phyloP scores from a whole-genome alignment of 2,797 vertebrate genomes.

The Coranthus polyacanthus region DNA sequence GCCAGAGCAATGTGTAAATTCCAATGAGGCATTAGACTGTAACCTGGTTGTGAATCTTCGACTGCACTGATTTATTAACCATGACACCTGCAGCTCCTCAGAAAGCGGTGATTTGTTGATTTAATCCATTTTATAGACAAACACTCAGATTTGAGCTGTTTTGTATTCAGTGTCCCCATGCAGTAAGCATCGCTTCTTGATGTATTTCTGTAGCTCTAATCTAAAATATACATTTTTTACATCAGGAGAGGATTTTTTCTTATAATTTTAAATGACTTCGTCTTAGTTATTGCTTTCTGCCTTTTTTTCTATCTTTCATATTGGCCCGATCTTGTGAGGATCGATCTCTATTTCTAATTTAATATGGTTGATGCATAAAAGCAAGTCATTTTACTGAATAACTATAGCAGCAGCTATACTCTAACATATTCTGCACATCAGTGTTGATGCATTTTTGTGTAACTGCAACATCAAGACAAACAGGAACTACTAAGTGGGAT shows the following conservation, averaged over 20 bases:
- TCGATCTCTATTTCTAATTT: too few relatives aligned
- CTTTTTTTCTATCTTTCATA: too few relatives aligned
- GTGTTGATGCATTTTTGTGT: conserved; percentile 13
- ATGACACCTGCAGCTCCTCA: conserved; percentile 58
- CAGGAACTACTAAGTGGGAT: conserved; percentile 11
- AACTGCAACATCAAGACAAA: conserved; percentile 14
- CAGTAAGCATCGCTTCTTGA: not conserved
- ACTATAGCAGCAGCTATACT: too few relatives aligned
- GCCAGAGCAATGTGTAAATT: conserved; percentile 40
- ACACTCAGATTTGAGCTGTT: conserved; percentile 57
- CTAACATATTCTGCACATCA: too few relatives aligned
- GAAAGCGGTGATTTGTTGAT: conserved; percentile 73
- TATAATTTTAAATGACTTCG: too few relatives aligned
- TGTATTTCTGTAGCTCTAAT: conserved; percentile 10
- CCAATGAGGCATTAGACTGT: conserved; percentile 59
- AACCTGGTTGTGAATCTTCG: conserved; percentile 73
- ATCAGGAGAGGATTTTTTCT: too few relatives aligned
- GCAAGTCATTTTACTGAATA: too few relatives aligned
- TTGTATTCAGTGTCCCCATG: conserved; percentile 48
- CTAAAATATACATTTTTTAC: not conserved
- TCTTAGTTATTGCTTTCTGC: too few relatives aligned
- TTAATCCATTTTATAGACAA: conserved; percentile 71
- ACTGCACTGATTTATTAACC: conserved; percentile 74
- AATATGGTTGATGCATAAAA: too few relatives aligned
- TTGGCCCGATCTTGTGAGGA: too few relatives aligned